phyloP scores from a whole-genome alignment of 2,888 invertebrate species.

The Eurois occulta region DNA sequence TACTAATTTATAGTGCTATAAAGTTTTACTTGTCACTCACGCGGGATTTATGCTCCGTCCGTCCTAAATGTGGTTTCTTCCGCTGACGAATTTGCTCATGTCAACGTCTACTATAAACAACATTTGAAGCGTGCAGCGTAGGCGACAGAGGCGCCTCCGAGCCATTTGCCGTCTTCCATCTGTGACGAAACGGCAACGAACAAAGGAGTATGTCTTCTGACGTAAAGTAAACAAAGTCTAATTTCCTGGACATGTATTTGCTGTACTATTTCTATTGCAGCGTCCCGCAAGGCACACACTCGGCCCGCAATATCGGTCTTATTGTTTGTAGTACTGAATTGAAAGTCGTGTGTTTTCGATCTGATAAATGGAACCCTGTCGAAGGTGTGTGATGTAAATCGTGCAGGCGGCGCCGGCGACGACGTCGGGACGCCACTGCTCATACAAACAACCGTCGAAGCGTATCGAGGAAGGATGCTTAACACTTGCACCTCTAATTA shows the following conservation, averaged over 20 bases:
- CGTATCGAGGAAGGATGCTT: constrained; percentile 88
- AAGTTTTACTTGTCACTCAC: constrained; percentile 90
- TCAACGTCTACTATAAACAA: constrained; percentile 83
- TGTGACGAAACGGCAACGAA: constrained; percentile 79
- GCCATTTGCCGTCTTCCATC: constrained; percentile 82
- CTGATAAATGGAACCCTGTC: constrained; percentile 72
- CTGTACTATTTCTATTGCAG: constrained; percentile 59
- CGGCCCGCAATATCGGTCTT: constrained; percentile 64
- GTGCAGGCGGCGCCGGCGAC: constrained; percentile 88
- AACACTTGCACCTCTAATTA: constrained; percentile 89
- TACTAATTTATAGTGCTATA: constrained; percentile 88
- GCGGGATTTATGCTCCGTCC: constrained; percentile 85
- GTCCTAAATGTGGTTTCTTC: constrained; percentile 89
- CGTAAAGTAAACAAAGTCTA: constrained; percentile 87
- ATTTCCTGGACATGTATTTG: constrained; percentile 85
- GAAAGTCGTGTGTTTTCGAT: constrained; percentile 59
- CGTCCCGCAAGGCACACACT: constrained; percentile 25
- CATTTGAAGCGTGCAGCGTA: constrained; percentile 75
- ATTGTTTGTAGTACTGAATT: constrained; percentile 54
- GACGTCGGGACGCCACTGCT: constrained; percentile 86
- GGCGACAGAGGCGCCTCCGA: constrained; percentile 82
- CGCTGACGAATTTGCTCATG: constrained; percentile 88
- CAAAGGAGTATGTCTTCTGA: constrained; percentile 88
- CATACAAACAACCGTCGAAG: constrained; percentile 85
- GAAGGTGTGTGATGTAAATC: constrained; percentile 76